Percentiles rank a stretch among this genome's conserved stretches.
Conservation (phyloP, 1,140 invertebrate species). For the Cardiocondyla obscurior region DNA sequence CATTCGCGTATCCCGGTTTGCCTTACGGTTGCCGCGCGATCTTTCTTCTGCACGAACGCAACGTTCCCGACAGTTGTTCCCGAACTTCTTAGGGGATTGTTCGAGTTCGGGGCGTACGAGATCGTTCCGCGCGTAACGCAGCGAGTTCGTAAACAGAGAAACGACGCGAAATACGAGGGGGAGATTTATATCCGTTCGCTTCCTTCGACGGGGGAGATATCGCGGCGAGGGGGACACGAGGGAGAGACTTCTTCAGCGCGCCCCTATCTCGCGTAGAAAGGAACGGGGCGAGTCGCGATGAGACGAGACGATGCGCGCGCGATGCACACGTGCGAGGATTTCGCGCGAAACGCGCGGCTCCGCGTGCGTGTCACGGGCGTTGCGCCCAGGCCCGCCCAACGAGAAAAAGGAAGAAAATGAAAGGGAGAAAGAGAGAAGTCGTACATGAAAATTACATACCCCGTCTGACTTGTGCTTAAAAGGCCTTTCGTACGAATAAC, state of each 20-base stretch:
- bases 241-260: not conserved
- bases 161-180: conserved; percentile 17
- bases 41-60: not conserved
- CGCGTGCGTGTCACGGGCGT: conserved; percentile 60
- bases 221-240: not conserved
- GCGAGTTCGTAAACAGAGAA: not conserved
- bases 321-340: conserved; percentile 49
- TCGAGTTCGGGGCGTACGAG: not conserved
- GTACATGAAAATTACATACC: conserved; percentile 73
- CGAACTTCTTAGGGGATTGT: not conserved
- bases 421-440: conserved; percentile 52
- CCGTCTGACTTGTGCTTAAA: conserved; percentile 67
- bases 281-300: not conserved
- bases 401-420: conserved; percentile 18
- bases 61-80: not conserved
- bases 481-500: conserved; percentile 67
- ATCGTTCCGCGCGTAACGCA: not conserved
- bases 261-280: not conserved
- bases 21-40: not conserved
- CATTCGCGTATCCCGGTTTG: not conserved
- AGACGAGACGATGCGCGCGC: not conserved
- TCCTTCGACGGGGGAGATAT: not conserved
- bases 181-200: conserved; percentile 38
- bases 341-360: conserved; percentile 58
- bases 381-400: conserved; percentile 43